Base-by-base conservation (phyloP, 2,113 vertebrate species). In the Diphyllodes magnificus region DNA sequence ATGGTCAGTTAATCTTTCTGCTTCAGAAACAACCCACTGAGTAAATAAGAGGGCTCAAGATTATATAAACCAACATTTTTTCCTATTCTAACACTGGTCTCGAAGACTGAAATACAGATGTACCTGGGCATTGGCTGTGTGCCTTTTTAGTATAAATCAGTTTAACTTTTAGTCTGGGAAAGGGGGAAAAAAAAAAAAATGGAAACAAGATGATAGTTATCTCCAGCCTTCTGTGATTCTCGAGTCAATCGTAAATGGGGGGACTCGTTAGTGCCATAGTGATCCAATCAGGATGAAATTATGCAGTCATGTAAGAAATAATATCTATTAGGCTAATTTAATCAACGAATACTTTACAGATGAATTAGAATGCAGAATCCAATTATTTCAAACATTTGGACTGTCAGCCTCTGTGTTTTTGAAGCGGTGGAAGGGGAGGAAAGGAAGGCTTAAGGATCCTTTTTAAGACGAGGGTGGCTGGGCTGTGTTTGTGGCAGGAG, bases 301-400 rank as follows among this genome's bases (percentile, higher is more conserved):
- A 98, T 95, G 98, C 98, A 99, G 98, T 98, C 99, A 99, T 98
- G 98, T 98, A 99, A 98, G 98, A 98, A 99, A 99, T 98, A 98
- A 98, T 98, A 98, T 98, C 99, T 98, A 99, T 99, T 99, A 99
- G 98, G 98, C 98, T 99, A 99, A 99, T 99, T 99, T 98, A 99
- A 99, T 99, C 99, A 99, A 98, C 92, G 97, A 98, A 98, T 98
- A 98, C 98, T 98, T 99, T 99, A 98, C 99, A 99, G 98, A 99
- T 98, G 98, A 99, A 98, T 99, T 99, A 98, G 98, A 98, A 98
- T 98, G 98, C 98, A 98, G 98, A 98, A 98, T 98, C 98, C 99
- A 99, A 99, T 99, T 99, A 99, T 98, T 99, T 98, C 96, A 98
- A 98, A 98, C 98, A 96, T 98, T 98, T 92, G 96, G 98, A 94